phyloP scores from a whole-genome alignment of 2,113 vertebrate species.

The Odocoileus virginianus region DNA sequence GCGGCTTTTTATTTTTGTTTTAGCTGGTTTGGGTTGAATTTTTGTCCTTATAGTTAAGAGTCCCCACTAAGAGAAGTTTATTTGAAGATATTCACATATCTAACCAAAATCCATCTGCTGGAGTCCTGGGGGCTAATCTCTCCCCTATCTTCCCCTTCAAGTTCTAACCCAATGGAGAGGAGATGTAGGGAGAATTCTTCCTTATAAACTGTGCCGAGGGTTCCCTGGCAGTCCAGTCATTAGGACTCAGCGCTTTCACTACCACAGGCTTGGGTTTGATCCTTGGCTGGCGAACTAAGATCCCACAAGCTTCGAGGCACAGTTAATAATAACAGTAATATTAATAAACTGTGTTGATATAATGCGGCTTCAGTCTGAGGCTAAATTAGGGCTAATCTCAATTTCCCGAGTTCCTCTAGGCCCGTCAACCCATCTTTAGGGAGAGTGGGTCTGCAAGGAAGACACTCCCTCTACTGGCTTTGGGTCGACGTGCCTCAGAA shows the following conservation, averaged over 20 bases:
- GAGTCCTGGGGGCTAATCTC: background rate
- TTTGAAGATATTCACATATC: background rate
- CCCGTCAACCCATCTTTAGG: background rate
- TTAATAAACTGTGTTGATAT: background rate
- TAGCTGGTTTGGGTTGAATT: background rate
- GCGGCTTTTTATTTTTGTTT: background rate
- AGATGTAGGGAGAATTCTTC: background rate
- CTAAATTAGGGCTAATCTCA: background rate
- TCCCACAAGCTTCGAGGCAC: background rate
- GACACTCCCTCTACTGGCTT: background rate
- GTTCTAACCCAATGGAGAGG: background rate
- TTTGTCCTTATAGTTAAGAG: background rate
- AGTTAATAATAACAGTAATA: background rate
- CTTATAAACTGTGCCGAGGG: background rate
- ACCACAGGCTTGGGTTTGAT: background rate
- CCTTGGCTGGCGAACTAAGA: background rate
- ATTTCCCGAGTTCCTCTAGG: background rate
- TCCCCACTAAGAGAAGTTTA: background rate
- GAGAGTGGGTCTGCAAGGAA: background rate
- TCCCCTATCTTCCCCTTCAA: background rate
- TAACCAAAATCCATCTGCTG: background rate
- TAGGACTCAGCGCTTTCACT: accelerated
- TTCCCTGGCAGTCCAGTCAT: background rate
- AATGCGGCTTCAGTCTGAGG: background rate
- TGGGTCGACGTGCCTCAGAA: background rate